Conservation (phyloP, 2,888 invertebrate genomes). For the Drosophila aldrichi region DNA sequence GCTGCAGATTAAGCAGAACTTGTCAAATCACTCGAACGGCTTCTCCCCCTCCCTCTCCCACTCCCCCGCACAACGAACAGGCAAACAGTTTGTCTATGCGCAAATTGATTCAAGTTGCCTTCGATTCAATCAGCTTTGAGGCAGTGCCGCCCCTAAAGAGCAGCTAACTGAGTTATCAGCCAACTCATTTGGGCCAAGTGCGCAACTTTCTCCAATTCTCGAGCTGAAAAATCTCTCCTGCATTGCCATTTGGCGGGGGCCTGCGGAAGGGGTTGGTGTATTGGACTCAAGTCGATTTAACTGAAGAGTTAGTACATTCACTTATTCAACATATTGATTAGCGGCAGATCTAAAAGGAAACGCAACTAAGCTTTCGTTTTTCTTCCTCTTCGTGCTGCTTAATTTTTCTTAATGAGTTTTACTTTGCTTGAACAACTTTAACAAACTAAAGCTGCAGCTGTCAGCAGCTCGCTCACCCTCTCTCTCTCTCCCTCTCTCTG, state of each 20-base stretch:
- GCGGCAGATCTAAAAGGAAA: background rate
- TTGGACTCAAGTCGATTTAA: background rate
- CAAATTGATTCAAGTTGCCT: background rate
- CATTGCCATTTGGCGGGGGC: background rate
- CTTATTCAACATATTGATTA: constrained; percentile 6
- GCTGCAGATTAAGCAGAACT: constrained; percentile 5
- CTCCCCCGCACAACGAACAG: background rate
- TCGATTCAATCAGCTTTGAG: constrained; percentile 3
- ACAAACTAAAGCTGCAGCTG: constrained; percentile 25
- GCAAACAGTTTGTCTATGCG: constrained; percentile 2
- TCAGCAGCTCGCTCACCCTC: background rate
- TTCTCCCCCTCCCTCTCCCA: too few species aligned
- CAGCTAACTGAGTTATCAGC: background rate
- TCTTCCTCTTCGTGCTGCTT: background rate
- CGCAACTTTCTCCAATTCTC: too few species aligned
- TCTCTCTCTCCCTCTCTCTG: background rate
- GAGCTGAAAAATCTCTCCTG: too few species aligned
- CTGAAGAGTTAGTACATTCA: background rate
- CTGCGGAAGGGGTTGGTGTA: background rate
- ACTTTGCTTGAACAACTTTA: constrained; percentile 8
- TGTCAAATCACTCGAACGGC: constrained; percentile 9
- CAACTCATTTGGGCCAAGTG: background rate
- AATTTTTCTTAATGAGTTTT: constrained; percentile 18
- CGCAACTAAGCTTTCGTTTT: background rate
- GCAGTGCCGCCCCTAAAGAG: background rate